Percentiles rank a stretch among this genome's conserved stretches.
Conservation (phyloP, 2,888 invertebrate species). For the Abrostola tripartita region DNA sequence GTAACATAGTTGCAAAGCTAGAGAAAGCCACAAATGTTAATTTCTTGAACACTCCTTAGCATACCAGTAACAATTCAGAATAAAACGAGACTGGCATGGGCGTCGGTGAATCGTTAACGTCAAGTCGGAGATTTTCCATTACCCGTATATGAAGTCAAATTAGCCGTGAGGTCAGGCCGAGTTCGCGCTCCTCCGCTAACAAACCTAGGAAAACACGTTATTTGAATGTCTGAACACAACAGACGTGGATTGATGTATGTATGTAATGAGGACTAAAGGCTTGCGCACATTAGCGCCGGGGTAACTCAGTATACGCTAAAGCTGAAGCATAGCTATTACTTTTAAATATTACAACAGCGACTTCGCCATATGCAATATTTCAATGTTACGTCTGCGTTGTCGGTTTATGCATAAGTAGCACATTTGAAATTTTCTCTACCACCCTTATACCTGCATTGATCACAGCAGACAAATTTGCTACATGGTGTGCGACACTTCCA, state of each 20-base stretch:
- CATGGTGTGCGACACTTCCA: too few species aligned
- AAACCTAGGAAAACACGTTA: slow-evolving; percentile 67
- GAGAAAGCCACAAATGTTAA: slow-evolving; percentile 40
- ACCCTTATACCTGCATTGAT: too few species aligned
- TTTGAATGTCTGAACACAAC: slow-evolving; percentile 49
- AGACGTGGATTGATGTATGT: slow-evolving; percentile 54
- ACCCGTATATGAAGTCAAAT: slow-evolving; percentile 67
- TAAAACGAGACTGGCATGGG: slow-evolving; percentile 61
- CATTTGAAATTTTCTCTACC: too few species aligned
- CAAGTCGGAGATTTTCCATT: slow-evolving; percentile 70
- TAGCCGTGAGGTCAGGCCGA: slow-evolving; percentile 64
- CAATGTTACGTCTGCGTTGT: background rate
- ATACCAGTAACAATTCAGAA: slow-evolving; percentile 56
- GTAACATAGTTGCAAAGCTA: slow-evolving; percentile 20
- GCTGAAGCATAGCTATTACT: slow-evolving; percentile 21
- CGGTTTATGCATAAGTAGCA: too few species aligned
- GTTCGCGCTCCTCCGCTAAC: slow-evolving; percentile 69
- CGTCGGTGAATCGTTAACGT: slow-evolving; percentile 63
- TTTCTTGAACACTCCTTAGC: slow-evolving; percentile 56
- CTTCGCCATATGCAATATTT: slow-evolving; percentile 13
- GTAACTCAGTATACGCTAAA: slow-evolving; percentile 4
- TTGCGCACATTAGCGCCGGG: background rate
- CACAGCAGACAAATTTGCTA: too few species aligned
- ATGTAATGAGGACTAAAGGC: slow-evolving; percentile 40
- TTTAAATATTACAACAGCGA: slow-evolving; percentile 36